phyloP scores from a whole-genome alignment of 2,113 vertebrate species.

The Ibidorhyncha struthersii region DNA sequence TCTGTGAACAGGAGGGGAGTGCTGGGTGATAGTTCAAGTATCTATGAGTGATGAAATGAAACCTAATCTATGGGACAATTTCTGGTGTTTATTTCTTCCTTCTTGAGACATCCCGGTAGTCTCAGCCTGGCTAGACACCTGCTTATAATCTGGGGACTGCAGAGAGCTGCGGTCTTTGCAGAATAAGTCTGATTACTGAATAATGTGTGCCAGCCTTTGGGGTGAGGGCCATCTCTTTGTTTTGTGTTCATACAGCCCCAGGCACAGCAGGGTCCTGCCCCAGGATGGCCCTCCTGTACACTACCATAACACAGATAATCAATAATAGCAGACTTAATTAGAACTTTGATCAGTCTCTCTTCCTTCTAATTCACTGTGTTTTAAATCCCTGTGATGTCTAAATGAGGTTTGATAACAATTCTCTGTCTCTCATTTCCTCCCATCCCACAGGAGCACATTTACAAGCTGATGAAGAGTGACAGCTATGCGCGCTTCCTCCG shows the following conservation, averaged over 20 bases:
- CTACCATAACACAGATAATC: conserved; percentile 26
- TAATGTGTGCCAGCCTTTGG: not conserved
- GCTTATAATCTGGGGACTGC: not conserved
- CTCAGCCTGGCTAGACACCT: not conserved
- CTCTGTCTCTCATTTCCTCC: conserved; percentile 32
- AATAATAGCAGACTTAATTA: conserved; percentile 55
- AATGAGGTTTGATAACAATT: conserved; percentile 46
- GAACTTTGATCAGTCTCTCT: conserved; percentile 25
- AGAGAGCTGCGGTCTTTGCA: not conserved
- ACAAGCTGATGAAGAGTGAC: conserved; percentile 98
- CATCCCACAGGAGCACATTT: conserved; percentile 91
- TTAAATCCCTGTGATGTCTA: conserved; percentile 28
- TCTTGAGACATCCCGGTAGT: not conserved
- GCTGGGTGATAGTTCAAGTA: not conserved
- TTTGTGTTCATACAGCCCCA: not conserved
- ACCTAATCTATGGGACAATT: not conserved
- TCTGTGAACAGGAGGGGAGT: not conserved
- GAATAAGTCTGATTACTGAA: not conserved
- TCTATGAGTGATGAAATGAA: not conserved
- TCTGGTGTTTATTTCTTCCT: not conserved
- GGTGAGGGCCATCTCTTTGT: not conserved
- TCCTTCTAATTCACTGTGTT: not conserved
- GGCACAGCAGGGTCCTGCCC: conserved; percentile 19
- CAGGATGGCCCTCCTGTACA: not conserved
- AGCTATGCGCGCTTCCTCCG: conserved; percentile 96